Percentiles rank a stretch among this genome's conserved stretches.
Conservation (phyloP, 2,888 invertebrate genomes). For the Acleris laterana region DNA sequence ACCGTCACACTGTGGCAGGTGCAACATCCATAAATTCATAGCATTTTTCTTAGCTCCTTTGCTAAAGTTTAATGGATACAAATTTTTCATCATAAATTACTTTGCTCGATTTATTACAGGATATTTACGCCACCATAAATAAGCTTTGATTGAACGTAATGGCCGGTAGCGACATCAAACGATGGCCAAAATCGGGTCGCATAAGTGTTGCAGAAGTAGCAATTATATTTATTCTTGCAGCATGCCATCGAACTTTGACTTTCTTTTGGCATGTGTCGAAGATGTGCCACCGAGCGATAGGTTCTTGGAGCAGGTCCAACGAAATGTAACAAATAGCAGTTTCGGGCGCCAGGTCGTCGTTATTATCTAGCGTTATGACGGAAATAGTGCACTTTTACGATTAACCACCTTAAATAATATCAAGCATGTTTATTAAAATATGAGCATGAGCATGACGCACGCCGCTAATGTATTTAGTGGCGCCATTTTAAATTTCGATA, state of each 20-base stretch:
- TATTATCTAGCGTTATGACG: constrained; percentile 63
- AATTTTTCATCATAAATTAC: constrained; percentile 15
- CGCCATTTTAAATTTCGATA: constrained; percentile 8
- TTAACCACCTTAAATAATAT: constrained; percentile 45
- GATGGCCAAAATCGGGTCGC: constrained; percentile 16
- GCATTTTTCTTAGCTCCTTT: background rate
- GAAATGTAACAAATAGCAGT: constrained; percentile 75
- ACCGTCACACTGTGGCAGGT: background rate
- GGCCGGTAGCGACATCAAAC: constrained; percentile 1
- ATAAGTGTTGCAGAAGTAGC: constrained; percentile 20
- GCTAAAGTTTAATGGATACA: background rate
- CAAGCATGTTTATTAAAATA: constrained; percentile 44
- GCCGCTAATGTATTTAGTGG: constrained; percentile 16
- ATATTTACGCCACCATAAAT: constrained; percentile 23
- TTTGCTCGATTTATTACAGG: constrained; percentile 25
- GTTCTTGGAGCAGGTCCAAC: constrained; percentile 71
- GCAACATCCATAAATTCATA: background rate
- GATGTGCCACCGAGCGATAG: constrained; percentile 58
- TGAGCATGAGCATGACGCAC: constrained; percentile 46
- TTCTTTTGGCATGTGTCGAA: constrained; percentile 72
- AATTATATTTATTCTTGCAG: constrained; percentile 26
- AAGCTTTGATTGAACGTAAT: constrained; percentile 23
- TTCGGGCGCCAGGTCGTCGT: constrained; percentile 69
- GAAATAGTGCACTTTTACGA: constrained; percentile 61
- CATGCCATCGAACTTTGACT: constrained; percentile 78